Conservation (phyloP, 2,113 vertebrate genomes). For the Natator depressus region DNA sequence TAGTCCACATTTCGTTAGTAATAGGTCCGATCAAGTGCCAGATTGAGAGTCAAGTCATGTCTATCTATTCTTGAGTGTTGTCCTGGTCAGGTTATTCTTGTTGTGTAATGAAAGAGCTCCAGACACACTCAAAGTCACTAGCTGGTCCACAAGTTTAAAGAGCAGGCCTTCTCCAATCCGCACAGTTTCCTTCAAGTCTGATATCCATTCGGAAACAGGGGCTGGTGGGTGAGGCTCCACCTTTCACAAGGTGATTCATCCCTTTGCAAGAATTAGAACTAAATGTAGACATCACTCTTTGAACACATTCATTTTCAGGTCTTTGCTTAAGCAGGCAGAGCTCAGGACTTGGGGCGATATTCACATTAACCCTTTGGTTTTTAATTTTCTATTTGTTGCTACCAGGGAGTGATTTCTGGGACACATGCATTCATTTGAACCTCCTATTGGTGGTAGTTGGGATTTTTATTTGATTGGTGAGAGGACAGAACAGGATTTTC, state of each 20-base stretch:
- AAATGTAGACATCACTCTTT: conserved; percentile 72
- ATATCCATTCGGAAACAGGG: conserved; percentile 75
- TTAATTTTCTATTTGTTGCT: conserved; percentile 19
- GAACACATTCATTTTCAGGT: conserved; percentile 64
- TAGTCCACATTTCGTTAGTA: conserved; percentile 66
- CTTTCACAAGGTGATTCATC: conserved; percentile 73
- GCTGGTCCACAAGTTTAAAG: conserved; percentile 72
- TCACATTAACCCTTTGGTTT: fast-evolving
- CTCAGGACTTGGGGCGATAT: conserved; percentile 71
- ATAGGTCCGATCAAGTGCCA: conserved; percentile 53
- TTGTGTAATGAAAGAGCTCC: conserved; percentile 70
- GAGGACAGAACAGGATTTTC: background rate
- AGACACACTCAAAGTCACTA: conserved; percentile 76
- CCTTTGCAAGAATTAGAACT: conserved; percentile 77
- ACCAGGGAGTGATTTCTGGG: background rate
- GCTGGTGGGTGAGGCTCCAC: conserved; percentile 72
- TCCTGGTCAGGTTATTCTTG: conserved; percentile 74
- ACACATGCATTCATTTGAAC: conserved; percentile 2
- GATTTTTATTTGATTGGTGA: background rate
- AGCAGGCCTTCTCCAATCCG: conserved; percentile 72
- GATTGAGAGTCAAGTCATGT: conserved; percentile 71
- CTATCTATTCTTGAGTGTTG: conserved; percentile 75
- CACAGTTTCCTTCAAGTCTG: conserved; percentile 73
- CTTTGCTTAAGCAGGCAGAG: conserved; percentile 62
- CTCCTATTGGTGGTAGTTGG: background rate